Conservation (phyloP, 2,797 vertebrate genomes). For the Tiaroga cobitis region DNA sequence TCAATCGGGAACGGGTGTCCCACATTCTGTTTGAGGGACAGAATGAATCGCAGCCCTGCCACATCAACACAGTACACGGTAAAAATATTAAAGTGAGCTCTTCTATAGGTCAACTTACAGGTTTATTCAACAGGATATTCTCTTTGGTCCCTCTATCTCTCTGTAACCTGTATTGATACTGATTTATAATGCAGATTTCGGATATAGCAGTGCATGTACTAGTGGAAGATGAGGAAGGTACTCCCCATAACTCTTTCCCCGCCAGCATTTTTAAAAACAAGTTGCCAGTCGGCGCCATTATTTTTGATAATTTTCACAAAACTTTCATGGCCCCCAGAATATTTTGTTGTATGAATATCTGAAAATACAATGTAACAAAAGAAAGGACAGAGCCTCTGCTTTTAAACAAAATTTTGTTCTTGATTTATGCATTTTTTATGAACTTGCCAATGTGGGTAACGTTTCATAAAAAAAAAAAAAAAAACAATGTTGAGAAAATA, state of each 20-base stretch:
- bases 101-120: slow-evolving; percentile 45
- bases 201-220: background rate
- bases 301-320: background rate
- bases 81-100: slow-evolving; percentile 31
- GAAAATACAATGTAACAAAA: background rate
- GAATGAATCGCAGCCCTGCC: slow-evolving; percentile 8
- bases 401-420: background rate
- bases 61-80: background rate
- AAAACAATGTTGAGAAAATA: no score
- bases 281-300: background rate
- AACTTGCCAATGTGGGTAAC: no score
- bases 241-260: background rate
- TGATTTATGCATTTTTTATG: no score
- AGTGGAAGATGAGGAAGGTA: background rate
- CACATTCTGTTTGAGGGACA: slow-evolving; percentile 35
- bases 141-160: background rate
- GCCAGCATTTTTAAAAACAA: background rate
- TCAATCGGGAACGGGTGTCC: slow-evolving; percentile 43
- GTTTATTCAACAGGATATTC: slow-evolving; percentile 17
- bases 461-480: no score
- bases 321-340: background rate
- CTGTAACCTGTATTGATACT: slow-evolving; percentile 3
- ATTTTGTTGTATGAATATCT: background rate
- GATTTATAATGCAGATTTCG: slow-evolving; percentile 5
- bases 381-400: background rate